Evolutionary conservation across 1,140 invertebrate genomes (phyloP), one percentile per base, ranked within the genome.

Genomic region (Apocrypta bakeri): DNA sequence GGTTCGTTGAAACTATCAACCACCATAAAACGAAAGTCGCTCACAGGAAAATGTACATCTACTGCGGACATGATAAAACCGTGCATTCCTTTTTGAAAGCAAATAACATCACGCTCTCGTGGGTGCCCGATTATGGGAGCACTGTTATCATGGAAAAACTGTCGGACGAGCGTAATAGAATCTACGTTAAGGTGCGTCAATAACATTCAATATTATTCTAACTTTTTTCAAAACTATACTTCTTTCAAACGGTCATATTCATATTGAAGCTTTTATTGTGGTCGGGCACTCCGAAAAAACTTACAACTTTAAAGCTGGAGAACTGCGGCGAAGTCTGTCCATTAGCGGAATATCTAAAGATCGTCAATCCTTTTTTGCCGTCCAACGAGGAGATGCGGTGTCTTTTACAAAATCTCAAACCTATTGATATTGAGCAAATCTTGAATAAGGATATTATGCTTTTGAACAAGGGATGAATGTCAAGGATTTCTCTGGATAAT

Each of bases 31-130:
- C 64, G 7, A 24, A n/a, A 12, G 24, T 27, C 0, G 64, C 1
- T 12, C 40, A 84, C 9, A 88, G 92, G 14, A 95, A 95, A 84
- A 88, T 95, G 71, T 93, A 92, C 63, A 83, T 95, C 40, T 95
- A 94, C 86, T 94, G 94, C 1, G 94, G 91, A 6, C 95, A 96
- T 86, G 96, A 96, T 86, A 94, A 94, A 63, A 96, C 95, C 64
- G 92, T 97, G 0, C 93, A 94, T 1, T 94, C 94, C 27, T 85
- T 96, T 21, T 91, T 96, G 83, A 90, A 92, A 40, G 93, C 94
- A 0, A 88, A 96, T 24, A 93, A 93, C 27, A 92, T 95, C 1
- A 96, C 93, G 86, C 90, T 95, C 66, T 89, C 92, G 1, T 92
- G 93, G 64, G 90, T 94, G 68, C 93, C 93, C 0, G 89, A 88